Evolutionary conservation across 1,140 invertebrate genomes (phyloP), one percentile per base, ranked within the genome.

Genomic region (Colletes gigas): DNA sequence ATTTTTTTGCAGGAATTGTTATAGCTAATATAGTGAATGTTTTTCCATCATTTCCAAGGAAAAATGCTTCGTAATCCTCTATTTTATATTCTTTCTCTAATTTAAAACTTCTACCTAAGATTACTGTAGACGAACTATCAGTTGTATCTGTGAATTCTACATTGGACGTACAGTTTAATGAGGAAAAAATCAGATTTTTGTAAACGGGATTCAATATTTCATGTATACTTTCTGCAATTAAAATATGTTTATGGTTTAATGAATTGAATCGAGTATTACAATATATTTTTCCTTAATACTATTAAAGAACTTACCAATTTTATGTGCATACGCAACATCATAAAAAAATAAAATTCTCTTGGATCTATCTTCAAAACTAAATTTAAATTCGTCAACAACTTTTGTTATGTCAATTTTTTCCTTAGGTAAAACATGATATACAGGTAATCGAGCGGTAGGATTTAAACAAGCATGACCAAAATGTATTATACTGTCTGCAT

Each of bases 401-500:
- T 88, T 30, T 1, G 90, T 83, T 17, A 95, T 47, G 86, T 96
- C 89, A n/a, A 97, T 82, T 0, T 92, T 14, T 52, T 91, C 88
- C 90, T 96, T 95, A 59, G 95, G 95, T 75, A 96, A 94, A 39
- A 97, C 94, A 88, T 96, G 97, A 60, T 96, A 94, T 6, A 97
- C 96, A 0, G 97, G 96, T 65, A 98, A 91, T 68, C 94, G 89
- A 52, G 94, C 93, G 0, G 95, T 95, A 14, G 96, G 96, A 85
- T 95, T 96, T 54, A 98, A 95, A 92, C 98, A 99, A 6, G 96
- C 95, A 86, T 96, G 96, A 1, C 98, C 98, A 94, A 97, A 99
- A 93, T 99, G 98, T 83, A 99, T 96, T 12, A 99, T 94, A 68
- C 96, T 95, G 94, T 99, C 97, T 1, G 96, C 96, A 71, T 95